Base-by-base conservation (phyloP, 2,797 vertebrate genomes). In the Poeciliopsis paucimaculata region DNA sequence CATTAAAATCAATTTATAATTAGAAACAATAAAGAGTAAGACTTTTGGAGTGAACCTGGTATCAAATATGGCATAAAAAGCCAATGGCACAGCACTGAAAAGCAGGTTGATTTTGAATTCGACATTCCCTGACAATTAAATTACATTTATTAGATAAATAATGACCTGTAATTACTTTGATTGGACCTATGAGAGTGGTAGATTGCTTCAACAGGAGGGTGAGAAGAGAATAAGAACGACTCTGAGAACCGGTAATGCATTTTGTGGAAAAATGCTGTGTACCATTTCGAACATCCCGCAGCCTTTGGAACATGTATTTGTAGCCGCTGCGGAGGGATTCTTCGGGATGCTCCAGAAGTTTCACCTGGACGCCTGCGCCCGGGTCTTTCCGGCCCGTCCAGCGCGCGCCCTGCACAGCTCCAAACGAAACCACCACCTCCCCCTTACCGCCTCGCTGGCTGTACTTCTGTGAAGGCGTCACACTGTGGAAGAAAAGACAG, bases 261-360 rank as follows among this genome's bases (percentile, higher is more conserved):
- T 23, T 20, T 23, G 64, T 12, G 34, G 1, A 77, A 18, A 62
- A 62, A 62, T 34, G 26, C 36, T 3, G 15, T 2, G 23, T 77
- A 89, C 88, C 88, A 80, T 98, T 97, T 53, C 96, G 95, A 39
- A 97, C 53, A 1, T 98, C 98, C 0, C 94, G 79, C 1, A 97
- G 90, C 81, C 96, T 96, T 91, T 99, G 98, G 88, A 99, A 99
- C 98, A 99, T 99, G 83, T 92, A 96, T 70, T 97, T 98, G 92
- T 98, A 98, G 85, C 89, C 95, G 85, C 82, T 82, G 0, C 62
- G 87, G 2, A 99, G 95, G 0, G 91, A 88, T 4, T 95, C 86
- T 26, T 96, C 95, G 0, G 87, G 82, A 0, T 81, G 41, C 12
- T 95, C 94, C 0, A 97, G 86, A 62, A 95, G 87, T 43, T 92